Conservation (phyloP, 92 coral and sea anemone genomes). For the Micromussa lordhowensis region DNA sequence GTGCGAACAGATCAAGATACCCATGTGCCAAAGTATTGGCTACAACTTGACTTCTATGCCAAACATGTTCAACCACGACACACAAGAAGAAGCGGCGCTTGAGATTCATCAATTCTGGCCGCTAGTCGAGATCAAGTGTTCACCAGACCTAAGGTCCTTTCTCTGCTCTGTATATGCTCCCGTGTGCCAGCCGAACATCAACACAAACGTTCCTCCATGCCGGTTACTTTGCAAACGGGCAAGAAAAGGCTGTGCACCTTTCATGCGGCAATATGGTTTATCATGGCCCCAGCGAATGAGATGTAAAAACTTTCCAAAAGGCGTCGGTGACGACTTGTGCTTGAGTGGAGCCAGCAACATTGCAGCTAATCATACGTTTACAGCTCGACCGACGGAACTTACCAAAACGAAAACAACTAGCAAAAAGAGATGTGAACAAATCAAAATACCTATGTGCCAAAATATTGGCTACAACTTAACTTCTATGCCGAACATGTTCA, state of each 20-base stretch:
- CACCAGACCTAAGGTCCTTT: slow-evolving; percentile 84
- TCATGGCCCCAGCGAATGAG: slow-evolving; percentile 96
- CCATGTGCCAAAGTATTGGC: slow-evolving; percentile 90
- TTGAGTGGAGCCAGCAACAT: slow-evolving; percentile 68
- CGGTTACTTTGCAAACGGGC: slow-evolving; percentile 83
- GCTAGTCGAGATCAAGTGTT: slow-evolving; percentile 92
- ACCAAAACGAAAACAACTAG: not conserved
- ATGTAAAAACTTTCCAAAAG: slow-evolving; percentile 81
- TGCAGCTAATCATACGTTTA: slow-evolving; percentile 27
- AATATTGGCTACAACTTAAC: slow-evolving; percentile 92
- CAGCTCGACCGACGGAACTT: slow-evolving; percentile 2
- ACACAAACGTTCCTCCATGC: slow-evolving; percentile 86
- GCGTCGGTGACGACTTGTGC: slow-evolving; percentile 68
- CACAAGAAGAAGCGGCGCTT: slow-evolving; percentile 97
- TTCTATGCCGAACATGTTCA: slow-evolving; percentile 92
- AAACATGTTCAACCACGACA: slow-evolving; percentile 89
- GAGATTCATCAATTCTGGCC: slow-evolving; percentile 99
- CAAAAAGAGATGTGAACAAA: slow-evolving; percentile 59
- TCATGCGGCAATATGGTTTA: slow-evolving; percentile 90
- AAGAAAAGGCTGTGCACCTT: slow-evolving; percentile 80
- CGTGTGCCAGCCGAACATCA: slow-evolving; percentile 77
- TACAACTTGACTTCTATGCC: slow-evolving; percentile 94
- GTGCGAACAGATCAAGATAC: slow-evolving; percentile 94
- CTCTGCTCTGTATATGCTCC: slow-evolving; percentile 95
- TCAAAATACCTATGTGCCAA: slow-evolving; percentile 94